Evolutionary conservation across 2,888 invertebrate species (phyloP), one percentile per base, ranked within the genome.

Genomic region (Hypselothyrea guttata): DNA sequence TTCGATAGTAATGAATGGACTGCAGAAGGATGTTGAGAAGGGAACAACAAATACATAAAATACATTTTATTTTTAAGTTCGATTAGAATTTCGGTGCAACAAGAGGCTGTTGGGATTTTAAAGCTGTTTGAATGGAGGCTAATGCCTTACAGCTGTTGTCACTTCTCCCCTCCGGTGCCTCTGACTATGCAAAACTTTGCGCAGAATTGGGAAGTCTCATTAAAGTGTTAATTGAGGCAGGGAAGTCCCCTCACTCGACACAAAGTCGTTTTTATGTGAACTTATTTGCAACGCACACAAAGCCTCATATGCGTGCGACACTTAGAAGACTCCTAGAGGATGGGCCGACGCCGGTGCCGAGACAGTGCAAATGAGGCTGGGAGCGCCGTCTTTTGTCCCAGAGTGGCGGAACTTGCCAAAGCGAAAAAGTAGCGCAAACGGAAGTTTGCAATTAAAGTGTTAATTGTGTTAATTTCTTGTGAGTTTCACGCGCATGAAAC

Each of bases 401-500:
- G 35, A 58, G 40, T 54, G 72, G 62, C 66, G 78, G 66, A 75
- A 75, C 74, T 78, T 74, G 57, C 35, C 53, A 70, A 64, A 63
- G 75, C 7, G 41, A 70, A 71, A 71, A 74, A 56, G 76, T 76
- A 57, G 76, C 45, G 71, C 75, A 75, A 75, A 61, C 84, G 81
- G 81, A 84, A 82, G 84, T 81, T 77, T 38, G 81, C 78, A 82
- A 82, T 82, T 82, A 82, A 84, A 81, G 77, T 84, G 84, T 81
- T 81, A 81, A 83, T 83, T 82, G 81, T 83, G 84, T 81, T 75
- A 84, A 82, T 84, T 81, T 83, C 73, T 65, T 81, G 71, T 48
- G 77, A 81, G 68, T 82, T 78, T 75, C 65, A 68, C 54, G 62
- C 62, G 53, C 56, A 40, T 4, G 22, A 22, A 12, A 47, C 60